Conservation (phyloP, 2,797 vertebrate species). For the Oreochromis grahami region DNA sequence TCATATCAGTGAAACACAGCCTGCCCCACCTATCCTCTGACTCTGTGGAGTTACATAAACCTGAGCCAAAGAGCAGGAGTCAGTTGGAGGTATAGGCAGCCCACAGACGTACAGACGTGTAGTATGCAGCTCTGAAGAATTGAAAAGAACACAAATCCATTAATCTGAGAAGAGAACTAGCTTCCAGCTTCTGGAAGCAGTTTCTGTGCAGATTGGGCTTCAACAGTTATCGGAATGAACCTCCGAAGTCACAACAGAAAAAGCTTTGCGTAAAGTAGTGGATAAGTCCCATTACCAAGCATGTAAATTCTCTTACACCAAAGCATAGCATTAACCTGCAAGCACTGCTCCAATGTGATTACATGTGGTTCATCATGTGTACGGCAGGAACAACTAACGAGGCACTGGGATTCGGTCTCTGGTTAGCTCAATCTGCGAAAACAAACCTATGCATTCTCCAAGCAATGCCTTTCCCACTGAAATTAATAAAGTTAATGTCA, state of each 20-base stretch:
- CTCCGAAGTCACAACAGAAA: not conserved
- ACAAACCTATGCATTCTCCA: not conserved
- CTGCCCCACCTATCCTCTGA: constrained; percentile 49
- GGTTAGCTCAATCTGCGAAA: not conserved
- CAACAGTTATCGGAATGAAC: not conserved
- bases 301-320: not conserved
- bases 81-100: not conserved
- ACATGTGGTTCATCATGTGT: not conserved
- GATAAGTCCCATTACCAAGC: not conserved
- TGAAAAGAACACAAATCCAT: not conserved
- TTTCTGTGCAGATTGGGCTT: not conserved
- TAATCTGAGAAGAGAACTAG: not conserved
- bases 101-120: not conserved
- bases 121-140: not conserved
- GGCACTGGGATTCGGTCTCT: not conserved
- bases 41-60: constrained; percentile 25
- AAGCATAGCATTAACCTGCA: not conserved
- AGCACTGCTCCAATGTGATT: not conserved
- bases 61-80: not conserved
- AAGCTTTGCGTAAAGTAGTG: not conserved
- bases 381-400: not conserved
- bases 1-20: constrained; percentile 67
- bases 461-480: not conserved
- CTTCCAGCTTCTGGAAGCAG: accelerated
- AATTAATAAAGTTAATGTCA: accelerated